Conservation (phyloP, 2,113 vertebrate species). For the Chaetorhynchus papuensis region DNA sequence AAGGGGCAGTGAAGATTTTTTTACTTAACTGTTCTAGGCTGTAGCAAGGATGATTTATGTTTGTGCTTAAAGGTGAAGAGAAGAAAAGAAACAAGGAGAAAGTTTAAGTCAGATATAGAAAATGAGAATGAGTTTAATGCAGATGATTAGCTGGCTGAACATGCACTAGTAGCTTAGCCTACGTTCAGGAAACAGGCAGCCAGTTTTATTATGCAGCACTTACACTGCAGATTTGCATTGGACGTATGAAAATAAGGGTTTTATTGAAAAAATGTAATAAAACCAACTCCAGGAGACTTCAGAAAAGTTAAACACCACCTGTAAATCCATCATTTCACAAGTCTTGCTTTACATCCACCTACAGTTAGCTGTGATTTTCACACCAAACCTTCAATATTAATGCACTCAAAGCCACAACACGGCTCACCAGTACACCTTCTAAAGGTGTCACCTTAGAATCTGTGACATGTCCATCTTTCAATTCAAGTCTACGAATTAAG, state of each 20-base stretch:
- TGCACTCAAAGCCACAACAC: background rate
- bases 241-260: background rate
- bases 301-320: slow-evolving; percentile 68
- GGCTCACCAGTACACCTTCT: slow-evolving; percentile 9
- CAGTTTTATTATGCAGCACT: slow-evolving; percentile 46
- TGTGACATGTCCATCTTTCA: background rate
- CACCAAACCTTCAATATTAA: background rate
- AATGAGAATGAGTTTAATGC: slow-evolving; percentile 89
- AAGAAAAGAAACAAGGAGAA: slow-evolving; percentile 92
- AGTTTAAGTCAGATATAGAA: slow-evolving; percentile 96
- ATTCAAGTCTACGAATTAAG: slow-evolving; percentile 24
- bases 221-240: background rate
- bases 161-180: slow-evolving; percentile 75
- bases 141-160: slow-evolving; percentile 85
- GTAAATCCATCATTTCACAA: slow-evolving; percentile 76
- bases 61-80: slow-evolving; percentile 96
- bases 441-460: slow-evolving; percentile 22
- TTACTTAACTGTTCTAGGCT: slow-evolving; percentile 99
- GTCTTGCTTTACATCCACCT: background rate
- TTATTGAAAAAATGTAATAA: background rate
- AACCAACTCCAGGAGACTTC: slow-evolving; percentile 48
- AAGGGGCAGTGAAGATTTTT: slow-evolving; percentile 73
- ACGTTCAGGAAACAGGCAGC: slow-evolving; percentile 54
- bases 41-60: slow-evolving; percentile 99
- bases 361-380: background rate